Evolutionary conservation across 2,113 vertebrate genomes (phyloP).

Genomic region (Malaclemys terrapin): DNA sequence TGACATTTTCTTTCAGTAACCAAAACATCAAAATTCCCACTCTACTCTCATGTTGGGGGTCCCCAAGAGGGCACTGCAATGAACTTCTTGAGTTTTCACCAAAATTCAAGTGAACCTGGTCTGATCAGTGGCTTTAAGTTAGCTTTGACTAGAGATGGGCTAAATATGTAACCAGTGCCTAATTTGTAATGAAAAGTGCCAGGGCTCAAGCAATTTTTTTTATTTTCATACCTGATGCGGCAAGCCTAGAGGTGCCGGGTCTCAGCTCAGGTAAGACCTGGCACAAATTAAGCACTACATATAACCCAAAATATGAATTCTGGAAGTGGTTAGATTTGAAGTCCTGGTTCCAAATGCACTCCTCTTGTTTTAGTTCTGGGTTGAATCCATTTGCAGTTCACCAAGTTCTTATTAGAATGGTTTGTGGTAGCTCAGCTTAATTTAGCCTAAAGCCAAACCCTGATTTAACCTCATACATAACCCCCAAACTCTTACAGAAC

Average conservation of each 20-base stretch:
- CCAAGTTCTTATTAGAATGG: not conserved
- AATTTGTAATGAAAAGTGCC: too few relatives aligned
- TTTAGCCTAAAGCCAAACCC: not conserved
- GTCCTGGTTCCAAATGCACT: not conserved
- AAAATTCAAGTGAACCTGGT: not conserved
- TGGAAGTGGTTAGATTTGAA: not conserved
- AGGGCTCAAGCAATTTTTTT: too few relatives aligned
- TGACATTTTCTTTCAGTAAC: not conserved
- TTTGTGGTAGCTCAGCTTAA: not conserved
- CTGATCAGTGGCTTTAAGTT: accelerated
- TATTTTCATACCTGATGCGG: too few relatives aligned
- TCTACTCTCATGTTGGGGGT: not conserved
- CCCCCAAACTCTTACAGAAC: not conserved
- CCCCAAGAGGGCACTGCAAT: too few relatives aligned
- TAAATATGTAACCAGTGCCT: too few relatives aligned
- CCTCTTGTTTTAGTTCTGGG: not conserved
- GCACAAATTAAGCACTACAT: too few relatives aligned
- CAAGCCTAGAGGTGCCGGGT: too few relatives aligned
- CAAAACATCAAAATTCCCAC: not conserved
- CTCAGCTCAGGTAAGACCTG: too few relatives aligned
- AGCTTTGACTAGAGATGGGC: not conserved
- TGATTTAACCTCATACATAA: not conserved
- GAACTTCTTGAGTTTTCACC: not conserved
- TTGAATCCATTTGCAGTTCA: not conserved
- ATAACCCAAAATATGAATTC: not conserved